Evolutionary conservation across 2,888 invertebrate genomes (phyloP), one percentile per base, ranked within the genome.

Genomic region (Rhagium mordax): DNA sequence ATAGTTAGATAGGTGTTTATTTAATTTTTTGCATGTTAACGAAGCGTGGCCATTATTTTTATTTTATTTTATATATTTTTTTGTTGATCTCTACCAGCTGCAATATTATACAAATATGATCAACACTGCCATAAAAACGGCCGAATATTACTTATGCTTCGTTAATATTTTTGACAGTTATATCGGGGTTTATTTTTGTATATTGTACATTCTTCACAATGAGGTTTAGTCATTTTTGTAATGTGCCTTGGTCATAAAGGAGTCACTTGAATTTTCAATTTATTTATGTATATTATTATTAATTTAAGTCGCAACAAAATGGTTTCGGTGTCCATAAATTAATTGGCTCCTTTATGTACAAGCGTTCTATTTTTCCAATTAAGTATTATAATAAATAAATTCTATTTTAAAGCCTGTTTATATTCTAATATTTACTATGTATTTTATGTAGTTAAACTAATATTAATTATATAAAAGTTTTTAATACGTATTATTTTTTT

Each of bases 391-490:
- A 79, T 65, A 65, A 65, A 65, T 65, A 53, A 83, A 82, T 79
- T 84, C 80, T 85, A 85, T 86, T 84, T 86, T 86, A 84, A 85
- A 85, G 84, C 83, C 83, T 87, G 86, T 87, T 86, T 86, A 86
- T 86, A 86, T 85, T 81, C 84, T 84, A 85, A 85, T 83, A 83
- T 81, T 82, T 83, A 81, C 78, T 82, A 82, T 85, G 84, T 85
- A 84, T 86, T 86, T 86, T 85, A 86, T 86, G 84, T 85, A 85
- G 85, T 86, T 86, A 83, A 84, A 84, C 82, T 84, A 85, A 81
- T 81, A 75, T 59, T 76, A 75, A 81, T 81, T 83, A 83, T 84
- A 85, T 83, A 85, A 83, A 83, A 77, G 78, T 83, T 82, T 86
- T 85, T 84, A 82, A 83, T 85, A 83, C 41, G 13, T 10, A 41